Evolutionary conservation across 2,888 invertebrate species (phyloP).

Genomic region (Blastobasis adustella): DNA sequence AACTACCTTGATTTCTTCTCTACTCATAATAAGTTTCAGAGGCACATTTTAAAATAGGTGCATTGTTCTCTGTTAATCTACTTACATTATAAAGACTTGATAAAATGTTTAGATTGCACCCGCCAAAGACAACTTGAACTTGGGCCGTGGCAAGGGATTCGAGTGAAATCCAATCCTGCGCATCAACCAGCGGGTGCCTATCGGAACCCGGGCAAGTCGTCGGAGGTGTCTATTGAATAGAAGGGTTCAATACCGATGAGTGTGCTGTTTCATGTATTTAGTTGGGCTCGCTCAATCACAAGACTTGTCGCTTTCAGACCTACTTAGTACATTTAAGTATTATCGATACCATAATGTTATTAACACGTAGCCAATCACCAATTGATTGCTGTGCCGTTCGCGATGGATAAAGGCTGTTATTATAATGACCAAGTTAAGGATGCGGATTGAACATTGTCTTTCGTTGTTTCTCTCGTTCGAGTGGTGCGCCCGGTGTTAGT

Average conservation of each 20-base stretch:
- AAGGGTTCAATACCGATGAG: conserved; percentile 50
- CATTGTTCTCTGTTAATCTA: too few relatives aligned
- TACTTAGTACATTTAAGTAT: conserved; percentile 58
- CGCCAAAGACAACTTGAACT: too few relatives aligned
- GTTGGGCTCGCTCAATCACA: conserved; percentile 72
- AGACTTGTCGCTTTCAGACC: conserved; percentile 68
- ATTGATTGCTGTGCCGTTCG: conserved; percentile 58
- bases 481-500: conserved; percentile 70
- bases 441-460: conserved; percentile 35
- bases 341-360: conserved; percentile 52
- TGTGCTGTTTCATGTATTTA: conserved; percentile 60
- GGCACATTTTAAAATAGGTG: too few relatives aligned
- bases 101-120: too few relatives aligned
- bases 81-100: too few relatives aligned
- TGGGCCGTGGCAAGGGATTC: too few relatives aligned
- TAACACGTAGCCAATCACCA: conserved; percentile 62
- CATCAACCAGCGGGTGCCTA: too few relatives aligned
- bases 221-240: too few relatives aligned
- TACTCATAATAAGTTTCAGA: too few relatives aligned
- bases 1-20: too few relatives aligned
- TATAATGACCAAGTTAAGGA: conserved; percentile 58
- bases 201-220: too few relatives aligned
- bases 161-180: too few relatives aligned
- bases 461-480: conserved; percentile 44
- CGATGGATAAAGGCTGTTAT: conserved; percentile 60